Base-by-base conservation (phyloP, 2,113 vertebrate genomes). In the Megaceryle maxima region DNA sequence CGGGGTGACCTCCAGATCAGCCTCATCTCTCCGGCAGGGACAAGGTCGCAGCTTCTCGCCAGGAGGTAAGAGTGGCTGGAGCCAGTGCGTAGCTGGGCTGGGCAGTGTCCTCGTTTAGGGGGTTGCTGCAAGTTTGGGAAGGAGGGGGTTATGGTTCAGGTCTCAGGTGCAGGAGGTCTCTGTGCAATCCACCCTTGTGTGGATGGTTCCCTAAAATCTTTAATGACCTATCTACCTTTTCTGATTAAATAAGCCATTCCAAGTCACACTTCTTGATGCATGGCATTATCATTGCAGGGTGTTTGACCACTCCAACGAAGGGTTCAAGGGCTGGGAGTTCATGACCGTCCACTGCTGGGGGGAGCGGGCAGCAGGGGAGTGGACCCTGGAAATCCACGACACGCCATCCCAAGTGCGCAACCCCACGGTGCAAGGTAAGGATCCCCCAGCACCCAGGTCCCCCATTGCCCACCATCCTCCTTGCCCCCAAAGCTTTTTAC, bases 321-420 rank as follows among this genome's bases (percentile, higher is more conserved):
- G 99, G 6, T 99, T 99, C 96, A 99, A 98, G 59, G 98, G 99
- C 97, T 99, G 99, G 99, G 99, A 99, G 90, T 99, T 99, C 97
- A 99, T 99, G 99, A 99, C 98, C 0, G 98, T 99, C 60, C 99
- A 99, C 93, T 99, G 99, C 95, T 99, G 99, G 99, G 99, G 99
- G 19, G 99, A 99, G 94, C 98, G 96, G 60, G 98, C 99, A 0
- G 98, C 98, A 1, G 99, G 99, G 11, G 98, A 98, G 13, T 99
- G 99, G 99, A 99, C 98, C 16, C 93, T 99, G 96, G 99, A 99
- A 96, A 98, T 99, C 87, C 98, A 97, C 0, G 99, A 99, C 94
- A 97, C 98, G 0, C 98, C 98, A 0, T 98, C 98, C 20, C 98
- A 98, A 91, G 98, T 98, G 73, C 99, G 99, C 87, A 99, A 98